A percentile compares a stretch with the other conserved stretches of the same genome.
These are phyloP conservation scores for Zhuqinia jingwanae DNA, from an alignment of 2,888 invertebrate genomes.

Conservation along the genomic window DNA sequence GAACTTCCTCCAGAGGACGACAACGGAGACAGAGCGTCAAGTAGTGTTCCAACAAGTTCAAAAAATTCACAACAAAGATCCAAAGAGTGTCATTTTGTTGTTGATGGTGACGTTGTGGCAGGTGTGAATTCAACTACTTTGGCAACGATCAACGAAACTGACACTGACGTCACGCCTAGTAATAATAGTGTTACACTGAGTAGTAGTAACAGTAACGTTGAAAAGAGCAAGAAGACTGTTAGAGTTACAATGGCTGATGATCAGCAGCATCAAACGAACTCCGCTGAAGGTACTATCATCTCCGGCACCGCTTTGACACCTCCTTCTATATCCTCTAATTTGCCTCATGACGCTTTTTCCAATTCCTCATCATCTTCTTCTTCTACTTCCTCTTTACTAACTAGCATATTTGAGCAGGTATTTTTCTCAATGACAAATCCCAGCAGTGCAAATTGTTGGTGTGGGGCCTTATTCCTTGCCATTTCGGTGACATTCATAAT, in stretches of 20 bases:
- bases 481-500: constrained; percentile 27
- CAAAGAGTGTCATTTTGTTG: background rate
- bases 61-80: background rate
- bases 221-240: background rate
- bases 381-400: constrained; percentile 27
- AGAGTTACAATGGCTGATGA: constrained; percentile 51
- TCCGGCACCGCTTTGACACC: background rate
- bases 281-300: constrained; percentile 58
- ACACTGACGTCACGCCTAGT: background rate
- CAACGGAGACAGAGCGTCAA: constrained; percentile 5
- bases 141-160: no score
- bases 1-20: background rate
- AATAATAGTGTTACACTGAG: background rate
- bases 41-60: constrained; percentile 26
- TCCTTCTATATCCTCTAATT: background rate
- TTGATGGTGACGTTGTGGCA: constrained; percentile 27
- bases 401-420: constrained; percentile 3
- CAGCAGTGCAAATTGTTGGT: constrained; percentile 26
- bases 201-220: background rate
- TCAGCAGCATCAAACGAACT: constrained; percentile 36
- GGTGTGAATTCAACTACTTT: no score
- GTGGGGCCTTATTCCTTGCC: constrained; percentile 31
- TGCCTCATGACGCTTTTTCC: background rate
- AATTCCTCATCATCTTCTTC: background rate
- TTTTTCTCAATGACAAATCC: background rate